Conservation (phyloP, 37 sponge, comb jelly and placozoan genomes). For the Chondrosia reniformis region DNA sequence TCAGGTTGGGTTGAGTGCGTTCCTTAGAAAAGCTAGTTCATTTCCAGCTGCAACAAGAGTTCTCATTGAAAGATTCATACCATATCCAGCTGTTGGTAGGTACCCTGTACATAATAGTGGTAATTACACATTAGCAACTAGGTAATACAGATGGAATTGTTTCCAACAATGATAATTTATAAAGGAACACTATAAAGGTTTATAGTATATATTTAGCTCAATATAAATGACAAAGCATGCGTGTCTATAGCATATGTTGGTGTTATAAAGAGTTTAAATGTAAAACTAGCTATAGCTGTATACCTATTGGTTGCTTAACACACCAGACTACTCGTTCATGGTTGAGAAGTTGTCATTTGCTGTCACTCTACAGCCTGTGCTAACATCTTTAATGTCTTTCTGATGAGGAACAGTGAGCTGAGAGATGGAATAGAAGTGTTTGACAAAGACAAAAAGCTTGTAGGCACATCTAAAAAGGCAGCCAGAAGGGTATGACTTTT, state of each 20-base stretch:
- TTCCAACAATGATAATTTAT: no score
- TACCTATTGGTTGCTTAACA: not conserved
- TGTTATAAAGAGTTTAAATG: not conserved
- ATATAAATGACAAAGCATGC: no score
- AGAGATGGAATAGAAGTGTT: conserved; percentile 75
- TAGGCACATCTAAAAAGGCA: conserved; percentile 72
- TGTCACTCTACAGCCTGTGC: conserved; percentile 47
- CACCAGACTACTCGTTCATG: not conserved
- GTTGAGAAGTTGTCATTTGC: not conserved
- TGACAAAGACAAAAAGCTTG: conserved; percentile 45
- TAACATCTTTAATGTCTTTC: conserved; percentile 58
- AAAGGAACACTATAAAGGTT: no score
- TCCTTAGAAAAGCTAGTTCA: conserved; percentile 46
- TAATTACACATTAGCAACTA: no score
- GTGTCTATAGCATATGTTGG: no score
- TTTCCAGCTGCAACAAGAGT: conserved; percentile 56
- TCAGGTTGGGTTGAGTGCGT: conserved; percentile 51
- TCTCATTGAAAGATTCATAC: conserved; percentile 78
- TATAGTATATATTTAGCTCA: no score
- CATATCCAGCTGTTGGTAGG: conserved; percentile 80
- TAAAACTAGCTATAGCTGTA: not conserved
- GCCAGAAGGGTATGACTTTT: conserved; percentile 51
- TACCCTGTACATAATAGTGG: not conserved
- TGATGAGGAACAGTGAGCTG: conserved; percentile 85
- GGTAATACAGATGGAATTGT: no score